phyloP scores from a whole-genome alignment of 2,113 vertebrate species.

The Lasiurus cinereus region DNA sequence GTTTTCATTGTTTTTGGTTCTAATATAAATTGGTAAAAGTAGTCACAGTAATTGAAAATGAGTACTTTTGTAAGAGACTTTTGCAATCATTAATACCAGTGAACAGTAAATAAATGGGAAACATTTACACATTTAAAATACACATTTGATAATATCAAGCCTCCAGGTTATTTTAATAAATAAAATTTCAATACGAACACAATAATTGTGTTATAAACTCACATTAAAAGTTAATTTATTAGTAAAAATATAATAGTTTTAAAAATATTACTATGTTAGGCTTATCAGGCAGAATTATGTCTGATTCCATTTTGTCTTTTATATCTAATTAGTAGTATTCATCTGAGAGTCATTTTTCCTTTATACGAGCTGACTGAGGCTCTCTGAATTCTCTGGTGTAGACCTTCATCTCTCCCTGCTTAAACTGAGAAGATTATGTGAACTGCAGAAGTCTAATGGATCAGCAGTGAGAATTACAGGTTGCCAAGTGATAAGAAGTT shows the following conservation, averaged over 20 bases:
- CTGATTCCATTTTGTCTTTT: neutral
- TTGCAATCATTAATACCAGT: neutral
- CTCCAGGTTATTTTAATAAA: conserved; percentile 15
- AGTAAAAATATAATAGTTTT: neutral
- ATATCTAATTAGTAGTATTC: neutral
- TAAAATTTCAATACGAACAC: neutral
- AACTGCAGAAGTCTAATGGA: neutral
- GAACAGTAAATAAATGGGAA: conserved; percentile 13
- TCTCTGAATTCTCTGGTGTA: neutral
- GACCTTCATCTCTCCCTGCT: neutral
- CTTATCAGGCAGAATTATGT: neutral
- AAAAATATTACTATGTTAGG: neutral
- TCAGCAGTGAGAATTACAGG: neutral
- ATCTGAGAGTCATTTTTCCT: neutral
- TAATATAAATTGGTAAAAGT: neutral
- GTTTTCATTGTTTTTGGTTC: conserved; percentile 13
- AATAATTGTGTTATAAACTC: neutral
- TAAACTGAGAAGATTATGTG: neutral
- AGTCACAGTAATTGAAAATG: neutral
- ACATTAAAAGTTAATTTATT: conserved; percentile 16
- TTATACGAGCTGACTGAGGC: neutral
- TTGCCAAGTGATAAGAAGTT: neutral
- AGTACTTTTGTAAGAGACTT: conserved; percentile 1
- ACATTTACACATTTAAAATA: neutral
- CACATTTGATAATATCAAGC: neutral